phyloP scores from a whole-genome alignment of 2,797 vertebrate species.

The Cynodonichthys magdalenae region DNA sequence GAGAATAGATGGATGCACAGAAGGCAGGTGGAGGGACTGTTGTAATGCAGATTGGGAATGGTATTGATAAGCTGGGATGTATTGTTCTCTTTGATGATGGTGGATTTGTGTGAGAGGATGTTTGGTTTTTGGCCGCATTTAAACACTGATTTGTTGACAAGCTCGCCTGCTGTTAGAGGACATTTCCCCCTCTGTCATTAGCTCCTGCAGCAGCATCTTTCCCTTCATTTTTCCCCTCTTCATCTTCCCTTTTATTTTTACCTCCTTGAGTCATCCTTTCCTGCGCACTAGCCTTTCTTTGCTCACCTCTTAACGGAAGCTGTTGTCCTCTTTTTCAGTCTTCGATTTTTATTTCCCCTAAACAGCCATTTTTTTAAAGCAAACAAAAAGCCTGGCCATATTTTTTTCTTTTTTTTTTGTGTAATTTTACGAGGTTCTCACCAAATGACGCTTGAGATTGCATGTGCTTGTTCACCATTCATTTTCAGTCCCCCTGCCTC shows the following conservation, averaged over 20 bases:
- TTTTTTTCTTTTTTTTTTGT: slow-evolving; percentile 24
- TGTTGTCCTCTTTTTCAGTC: neutral
- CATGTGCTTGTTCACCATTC: slow-evolving; percentile 53
- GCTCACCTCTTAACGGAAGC: slow-evolving; percentile 7
- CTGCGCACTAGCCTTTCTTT: slow-evolving; percentile 10
- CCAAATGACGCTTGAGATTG: slow-evolving; percentile 60
- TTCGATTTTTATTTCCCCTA: slow-evolving; percentile 6
- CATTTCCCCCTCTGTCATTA: slow-evolving; percentile 35
- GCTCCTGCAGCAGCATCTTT: slow-evolving; percentile 34
- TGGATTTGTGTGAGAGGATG: slow-evolving; percentile 31
- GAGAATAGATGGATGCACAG: slow-evolving; percentile 52
- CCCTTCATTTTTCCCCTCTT: slow-evolving; percentile 16
- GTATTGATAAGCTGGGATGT: slow-evolving; percentile 59
- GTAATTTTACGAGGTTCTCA: slow-evolving; percentile 63
- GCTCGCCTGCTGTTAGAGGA: slow-evolving; percentile 54
- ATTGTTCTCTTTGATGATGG: slow-evolving; percentile 47
- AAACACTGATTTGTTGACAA: slow-evolving; percentile 65
- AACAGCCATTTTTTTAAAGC: slow-evolving; percentile 7
- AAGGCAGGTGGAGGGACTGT: slow-evolving; percentile 57
- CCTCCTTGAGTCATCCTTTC: slow-evolving; percentile 29
- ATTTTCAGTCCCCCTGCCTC: slow-evolving; percentile 43
- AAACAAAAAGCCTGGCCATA: slow-evolving; percentile 11
- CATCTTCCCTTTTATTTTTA: slow-evolving; percentile 21
- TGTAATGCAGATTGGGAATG: slow-evolving; percentile 50
- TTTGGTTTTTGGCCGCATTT: slow-evolving; percentile 51